Evolutionary conservation across 2,888 invertebrate genomes (phyloP).

Genomic region (Orchesella flavescens): DNA sequence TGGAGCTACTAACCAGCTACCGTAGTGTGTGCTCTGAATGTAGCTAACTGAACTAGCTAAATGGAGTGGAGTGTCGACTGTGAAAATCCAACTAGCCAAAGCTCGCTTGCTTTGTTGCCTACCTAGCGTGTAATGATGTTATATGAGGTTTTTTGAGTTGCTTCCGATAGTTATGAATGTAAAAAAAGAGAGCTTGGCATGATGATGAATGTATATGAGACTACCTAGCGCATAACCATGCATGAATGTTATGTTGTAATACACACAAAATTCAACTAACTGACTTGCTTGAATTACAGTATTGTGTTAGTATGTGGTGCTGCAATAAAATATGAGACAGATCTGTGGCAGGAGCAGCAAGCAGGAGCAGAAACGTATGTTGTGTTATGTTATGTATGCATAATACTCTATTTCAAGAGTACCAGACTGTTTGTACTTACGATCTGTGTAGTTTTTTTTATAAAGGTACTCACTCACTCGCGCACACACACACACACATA

Average conservation of each 20-base stretch:
- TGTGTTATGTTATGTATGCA: neutral
- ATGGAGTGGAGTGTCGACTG: neutral
- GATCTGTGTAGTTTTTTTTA: conserved; percentile 4
- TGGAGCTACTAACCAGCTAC: conserved; percentile 61
- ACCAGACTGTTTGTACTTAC: neutral
- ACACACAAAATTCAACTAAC: neutral
- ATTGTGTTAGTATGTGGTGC: conserved; percentile 22
- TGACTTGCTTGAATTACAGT: conserved; percentile 3
- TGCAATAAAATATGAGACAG: conserved; percentile 58
- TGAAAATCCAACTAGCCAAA: neutral
- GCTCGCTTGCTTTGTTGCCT: neutral
- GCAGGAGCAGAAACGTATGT: conserved; percentile 10
- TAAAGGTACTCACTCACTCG: conserved; percentile 16
- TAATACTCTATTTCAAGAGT: neutral
- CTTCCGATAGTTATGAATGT: no score
- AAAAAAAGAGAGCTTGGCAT: neutral
- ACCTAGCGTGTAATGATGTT: neutral
- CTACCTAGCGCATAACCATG: conserved; percentile 1
- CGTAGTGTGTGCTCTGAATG: conserved; percentile 18
- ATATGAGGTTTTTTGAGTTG: no score
- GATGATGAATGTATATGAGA: neutral
- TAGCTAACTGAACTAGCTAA: neutral
- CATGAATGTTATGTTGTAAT: neutral
- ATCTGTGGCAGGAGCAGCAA: conserved; percentile 50
- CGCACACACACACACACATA: conserved; percentile 33